A percentile compares a stretch with the other conserved stretches of the same genome.
Conservation (phyloP, 2,113 vertebrate species). For the Lepisosteus osseus region DNA sequence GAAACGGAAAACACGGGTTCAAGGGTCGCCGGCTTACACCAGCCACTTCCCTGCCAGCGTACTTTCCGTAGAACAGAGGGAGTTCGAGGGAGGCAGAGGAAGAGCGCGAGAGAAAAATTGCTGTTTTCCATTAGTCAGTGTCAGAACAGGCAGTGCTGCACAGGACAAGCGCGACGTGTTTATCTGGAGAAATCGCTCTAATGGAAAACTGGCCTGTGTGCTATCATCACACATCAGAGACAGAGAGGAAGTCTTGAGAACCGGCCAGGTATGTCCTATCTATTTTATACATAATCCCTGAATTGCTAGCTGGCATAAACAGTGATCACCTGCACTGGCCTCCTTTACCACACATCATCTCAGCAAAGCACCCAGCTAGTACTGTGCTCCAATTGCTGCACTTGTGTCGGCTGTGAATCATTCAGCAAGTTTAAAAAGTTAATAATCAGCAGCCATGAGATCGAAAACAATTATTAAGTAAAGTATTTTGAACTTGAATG, state of each 20-base stretch:
- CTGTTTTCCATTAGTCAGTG: constrained; percentile 10
- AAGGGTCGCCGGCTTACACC: constrained; percentile 54
- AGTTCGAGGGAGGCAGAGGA: neutral
- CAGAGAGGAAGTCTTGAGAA: constrained; percentile 5
- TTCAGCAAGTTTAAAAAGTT: no score
- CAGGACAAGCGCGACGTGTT: neutral
- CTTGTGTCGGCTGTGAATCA: no score
- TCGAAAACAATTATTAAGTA: no score
- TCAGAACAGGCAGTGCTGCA: neutral
- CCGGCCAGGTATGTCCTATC: neutral
- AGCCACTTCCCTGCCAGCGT: constrained; percentile 58
- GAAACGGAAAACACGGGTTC: constrained; percentile 66
- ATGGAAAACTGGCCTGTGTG: neutral
- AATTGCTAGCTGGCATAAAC: neutral
- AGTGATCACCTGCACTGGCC: no score
- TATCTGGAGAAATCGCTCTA: neutral
- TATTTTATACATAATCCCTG: neutral
- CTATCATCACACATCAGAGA: neutral
- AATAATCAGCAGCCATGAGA: no score
- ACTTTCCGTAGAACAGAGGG: constrained; percentile 47
- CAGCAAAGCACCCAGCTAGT: no score
- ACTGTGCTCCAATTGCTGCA: no score
- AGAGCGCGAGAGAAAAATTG: no score
- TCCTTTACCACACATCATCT: no score
- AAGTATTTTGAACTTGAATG: no score